These are phyloP conservation scores for Diarsia brunnea DNA, from an alignment of 2,888 invertebrate genomes.

Conservation along the genomic window DNA sequence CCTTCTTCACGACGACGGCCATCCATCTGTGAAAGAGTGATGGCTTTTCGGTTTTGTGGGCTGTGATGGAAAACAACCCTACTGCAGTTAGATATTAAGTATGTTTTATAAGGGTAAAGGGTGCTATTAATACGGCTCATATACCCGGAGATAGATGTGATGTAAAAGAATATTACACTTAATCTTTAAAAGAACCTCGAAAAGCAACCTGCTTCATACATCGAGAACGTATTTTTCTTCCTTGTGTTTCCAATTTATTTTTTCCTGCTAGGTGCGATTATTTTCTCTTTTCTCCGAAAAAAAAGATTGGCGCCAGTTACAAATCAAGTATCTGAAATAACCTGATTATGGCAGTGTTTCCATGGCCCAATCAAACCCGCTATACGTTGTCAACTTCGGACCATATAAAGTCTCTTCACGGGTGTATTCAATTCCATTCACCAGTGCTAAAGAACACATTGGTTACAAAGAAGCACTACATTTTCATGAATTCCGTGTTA, in stretches of 20 bases:
- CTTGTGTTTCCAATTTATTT: not conserved
- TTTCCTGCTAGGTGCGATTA: not conserved
- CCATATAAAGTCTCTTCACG: not conserved
- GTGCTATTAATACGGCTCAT: constrained; percentile 16
- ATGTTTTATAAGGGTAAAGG: not conserved
- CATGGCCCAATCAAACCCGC: not conserved
- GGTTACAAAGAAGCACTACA: constrained; percentile 11
- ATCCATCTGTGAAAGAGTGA: constrained; percentile 34
- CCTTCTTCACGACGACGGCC: constrained; percentile 18
- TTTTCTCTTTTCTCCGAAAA: not conserved
- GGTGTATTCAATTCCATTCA: not conserved
- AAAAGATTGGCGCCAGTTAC: not conserved
- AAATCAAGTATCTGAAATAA: constrained; percentile 24
- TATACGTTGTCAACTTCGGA: not conserved
- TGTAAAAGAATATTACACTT: constrained; percentile 8
- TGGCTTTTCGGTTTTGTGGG: constrained; percentile 22
- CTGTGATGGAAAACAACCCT: constrained; percentile 32
- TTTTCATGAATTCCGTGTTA: constrained; percentile 24
- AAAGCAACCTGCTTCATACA: not conserved
- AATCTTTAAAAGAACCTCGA: not conserved
- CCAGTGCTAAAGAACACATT: not conserved
- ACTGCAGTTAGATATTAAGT: not conserved
- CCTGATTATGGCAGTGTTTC: not conserved
- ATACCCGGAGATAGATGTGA: constrained; percentile 2
- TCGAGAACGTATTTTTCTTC: not conserved